Base-by-base conservation (phyloP, 2,888 invertebrate species). In the Eupithecia subumbrata region DNA sequence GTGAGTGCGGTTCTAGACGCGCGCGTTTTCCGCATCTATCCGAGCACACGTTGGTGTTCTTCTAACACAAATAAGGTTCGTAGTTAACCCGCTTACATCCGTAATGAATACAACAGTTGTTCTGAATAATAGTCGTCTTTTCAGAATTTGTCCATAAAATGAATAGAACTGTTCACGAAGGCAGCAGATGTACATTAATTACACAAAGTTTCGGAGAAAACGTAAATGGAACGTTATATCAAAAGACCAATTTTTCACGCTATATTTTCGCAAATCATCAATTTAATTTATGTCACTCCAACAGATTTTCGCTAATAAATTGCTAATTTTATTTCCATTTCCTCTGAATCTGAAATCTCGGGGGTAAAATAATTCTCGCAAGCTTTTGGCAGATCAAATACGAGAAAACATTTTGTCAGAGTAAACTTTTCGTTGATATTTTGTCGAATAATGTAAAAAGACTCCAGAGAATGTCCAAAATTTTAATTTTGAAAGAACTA, bases 181-280 rank as follows among this genome's bases (percentile, higher is more conserved):
- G 43, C 68, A 68, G 25, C 67, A 67, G 40, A 67, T 67, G 67
- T 68, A 43, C 14, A 43, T 45, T 68, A 68, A 68, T 67, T 67
- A 67, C 66, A 9, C 5, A 66, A n/a, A 37, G 9, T 66, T 66
- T 18, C 34, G 0, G 16, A 30, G 14, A 34, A 64, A 34, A 66
- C 34, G 11, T 18, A 37, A 66, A 37, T 18, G 66, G 37, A 11
- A 18, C n/a, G 66, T 37, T 40, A 66, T 37, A 66, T 68, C 63
- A 71, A 71, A 68, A 56, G 48, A 40, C 25, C 45, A 45, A 76
- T 76, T 71, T 73, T 73, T 76, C 69, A 71, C 45, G 74, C 71
- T 45, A 74, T 69, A 72, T 76, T 72, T 69, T 72, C 9, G 56
- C 71, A 73, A 74, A 70, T 74, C 72, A 71, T 56, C 52, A 76